Evolutionary conservation across 1,140 invertebrate genomes (phyloP), one percentile per base, ranked within the genome.

Genomic region (Diachasmimorpha longicaudata): DNA sequence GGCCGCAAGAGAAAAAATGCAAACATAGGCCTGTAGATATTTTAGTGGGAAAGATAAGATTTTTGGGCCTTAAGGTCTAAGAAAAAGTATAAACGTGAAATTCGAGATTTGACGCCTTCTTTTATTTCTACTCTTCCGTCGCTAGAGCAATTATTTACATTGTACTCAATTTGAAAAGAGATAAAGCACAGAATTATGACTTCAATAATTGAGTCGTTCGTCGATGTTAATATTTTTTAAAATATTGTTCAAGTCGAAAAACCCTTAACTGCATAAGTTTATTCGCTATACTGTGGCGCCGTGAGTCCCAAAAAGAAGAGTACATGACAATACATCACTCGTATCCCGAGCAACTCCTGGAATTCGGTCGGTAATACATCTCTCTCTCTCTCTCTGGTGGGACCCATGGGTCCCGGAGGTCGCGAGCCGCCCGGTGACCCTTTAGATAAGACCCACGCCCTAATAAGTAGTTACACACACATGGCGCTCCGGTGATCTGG

Each of bases 401-500:
- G 85, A 86, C 80, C 82, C 16, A n/a, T 21, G 21, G 79, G 80
- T 78, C 79, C 79, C 82, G 79, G 86, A 85, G 86, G 85, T 88
- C 86, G 83, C 81, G 76, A 13, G 72, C 79, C 85, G 80, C 85
- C 82, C 86, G 84, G 85, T 89, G 86, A 88, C 86, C 86, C 84
- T 87, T 81, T 85, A 87, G 86, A 88, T 88, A 88, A 88, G 83
- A 76, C 85, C 85, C 86, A 88, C 87, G 88, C 87, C 87, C 87
- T 89, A 88, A 88, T 89, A 84, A 89, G 86, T 85, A 87, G 88
- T 85, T 89, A 88, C 80, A 83, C 81, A 81, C 80, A 82, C 23
- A 76, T 37, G 70, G 44, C 81, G 80, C 80, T 78, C 75, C 76
- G 72, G 68, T 42, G 39, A 42, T 13, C 39, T 13, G 39, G 39